A percentile compares a stretch with the other conserved stretches of the same genome.
Evolutionary conservation across 2,888 invertebrate species (phyloP).

Genomic region (Drosophila anceps): DNA sequence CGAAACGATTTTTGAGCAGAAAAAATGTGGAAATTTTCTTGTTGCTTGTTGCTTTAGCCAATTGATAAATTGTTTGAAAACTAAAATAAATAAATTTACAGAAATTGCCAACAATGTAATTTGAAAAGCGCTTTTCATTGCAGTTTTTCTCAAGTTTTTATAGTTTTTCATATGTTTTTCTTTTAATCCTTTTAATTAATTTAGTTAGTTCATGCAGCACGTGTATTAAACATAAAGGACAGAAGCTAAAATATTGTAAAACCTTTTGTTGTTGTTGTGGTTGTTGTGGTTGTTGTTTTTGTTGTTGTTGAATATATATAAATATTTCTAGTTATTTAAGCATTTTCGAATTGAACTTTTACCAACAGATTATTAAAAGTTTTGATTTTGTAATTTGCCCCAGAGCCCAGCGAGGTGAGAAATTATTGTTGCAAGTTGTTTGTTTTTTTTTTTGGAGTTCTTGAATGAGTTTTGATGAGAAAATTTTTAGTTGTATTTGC

Average conservation of each 20-base stretch:
- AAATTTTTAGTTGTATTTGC: slow-evolving; percentile 15
- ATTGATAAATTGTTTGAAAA: slow-evolving; percentile 8
- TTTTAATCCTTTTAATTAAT: slow-evolving; percentile 2
- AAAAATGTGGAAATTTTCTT: slow-evolving; percentile 59
- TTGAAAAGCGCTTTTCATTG: slow-evolving; percentile 52
- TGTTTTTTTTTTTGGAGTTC: slow-evolving; percentile 6
- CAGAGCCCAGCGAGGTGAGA: slow-evolving; percentile 44
- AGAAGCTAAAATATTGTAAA: slow-evolving; percentile 34
- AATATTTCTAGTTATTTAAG: slow-evolving; percentile 18
- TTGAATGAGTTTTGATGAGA: slow-evolving; percentile 44
- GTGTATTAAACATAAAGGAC: slow-evolving; percentile 54
- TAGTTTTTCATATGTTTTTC: not conserved
- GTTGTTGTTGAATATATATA: slow-evolving; percentile 9
- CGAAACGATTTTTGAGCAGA: slow-evolving; percentile 13
- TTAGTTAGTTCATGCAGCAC: slow-evolving; percentile 60
- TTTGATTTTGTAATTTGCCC: slow-evolving; percentile 21
- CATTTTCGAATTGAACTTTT: slow-evolving; percentile 30
- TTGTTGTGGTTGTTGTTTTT: no score
- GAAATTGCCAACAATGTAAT: slow-evolving; percentile 18
- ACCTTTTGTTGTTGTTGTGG: slow-evolving; percentile 14
- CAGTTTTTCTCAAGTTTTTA: slow-evolving; percentile 25
- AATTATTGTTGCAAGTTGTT: slow-evolving; percentile 34
- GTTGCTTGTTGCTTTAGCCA: slow-evolving; percentile 10
- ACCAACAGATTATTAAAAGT: slow-evolving; percentile 22
- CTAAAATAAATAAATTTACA: not conserved